Percentiles rank a stretch among this genome's conserved stretches.
Conservation (phyloP, 2,888 invertebrate genomes). For the Schrankia costaestrigalis region DNA sequence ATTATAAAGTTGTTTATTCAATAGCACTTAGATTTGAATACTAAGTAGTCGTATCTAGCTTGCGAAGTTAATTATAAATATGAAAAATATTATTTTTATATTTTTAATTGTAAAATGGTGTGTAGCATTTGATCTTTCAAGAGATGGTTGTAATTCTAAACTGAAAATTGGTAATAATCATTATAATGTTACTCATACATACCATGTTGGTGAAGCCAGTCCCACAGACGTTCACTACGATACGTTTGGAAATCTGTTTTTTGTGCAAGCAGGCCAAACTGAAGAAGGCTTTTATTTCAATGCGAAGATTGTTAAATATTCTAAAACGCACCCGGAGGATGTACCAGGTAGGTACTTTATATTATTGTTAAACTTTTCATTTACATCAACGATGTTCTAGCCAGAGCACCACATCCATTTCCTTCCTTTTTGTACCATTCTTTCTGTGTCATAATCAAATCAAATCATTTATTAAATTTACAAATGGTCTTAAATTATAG, state of each 20-base stretch:
- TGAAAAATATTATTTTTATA: conserved; percentile 28
- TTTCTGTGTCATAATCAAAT: too few species aligned
- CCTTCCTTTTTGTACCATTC: too few species aligned
- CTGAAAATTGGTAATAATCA: conserved; percentile 53
- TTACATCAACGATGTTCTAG: too few species aligned
- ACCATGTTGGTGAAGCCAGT: conserved; percentile 45
- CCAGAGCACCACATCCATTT: too few species aligned
- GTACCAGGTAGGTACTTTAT: too few species aligned
- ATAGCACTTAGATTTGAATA: too few species aligned
- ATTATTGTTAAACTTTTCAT: too few species aligned
- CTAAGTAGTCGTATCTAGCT: too few species aligned
- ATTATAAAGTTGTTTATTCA: too few species aligned
- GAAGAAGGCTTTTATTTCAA: conserved; percentile 52
- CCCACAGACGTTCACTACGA: conserved; percentile 66
- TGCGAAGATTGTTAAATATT: conserved; percentile 46
- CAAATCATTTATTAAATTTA: too few species aligned
- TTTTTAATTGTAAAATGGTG: conserved; percentile 30
- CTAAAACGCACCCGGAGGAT: conserved; percentile 40
- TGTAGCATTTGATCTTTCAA: conserved; percentile 56
- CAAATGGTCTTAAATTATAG: too few species aligned
- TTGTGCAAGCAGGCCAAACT: conserved; percentile 48
- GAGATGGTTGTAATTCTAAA: conserved; percentile 42
- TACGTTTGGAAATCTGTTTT: conserved; percentile 60
- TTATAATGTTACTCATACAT: conserved; percentile 47
- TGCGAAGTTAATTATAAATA: too few species aligned